phyloP scores from a whole-genome alignment of 2,113 vertebrate genomes.

The Leucosticte australis region DNA sequence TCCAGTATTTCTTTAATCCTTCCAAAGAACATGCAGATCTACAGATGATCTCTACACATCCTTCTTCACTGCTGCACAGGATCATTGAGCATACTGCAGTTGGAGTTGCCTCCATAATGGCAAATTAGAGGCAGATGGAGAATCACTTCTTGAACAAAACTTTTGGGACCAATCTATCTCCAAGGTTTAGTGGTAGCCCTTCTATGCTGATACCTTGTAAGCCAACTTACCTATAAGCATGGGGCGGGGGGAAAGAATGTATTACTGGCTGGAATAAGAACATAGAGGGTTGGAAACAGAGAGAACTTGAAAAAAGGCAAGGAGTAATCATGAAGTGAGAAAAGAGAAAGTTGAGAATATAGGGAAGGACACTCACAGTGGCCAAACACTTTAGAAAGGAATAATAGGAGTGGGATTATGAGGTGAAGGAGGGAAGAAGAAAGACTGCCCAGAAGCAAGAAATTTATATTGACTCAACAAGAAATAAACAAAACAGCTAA shows the following conservation, averaged over 20 bases:
- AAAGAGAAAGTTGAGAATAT: not conserved
- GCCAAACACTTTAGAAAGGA: not conserved
- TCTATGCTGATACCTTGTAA: not conserved
- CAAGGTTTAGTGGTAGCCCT: not conserved
- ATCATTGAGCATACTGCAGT: not conserved
- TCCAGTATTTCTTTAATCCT: not conserved
- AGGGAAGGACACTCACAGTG: not conserved
- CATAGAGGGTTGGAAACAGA: not conserved
- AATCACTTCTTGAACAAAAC: not conserved
- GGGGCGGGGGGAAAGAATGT: accelerated
- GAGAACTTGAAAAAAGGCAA: not conserved
- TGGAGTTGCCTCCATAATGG: not conserved
- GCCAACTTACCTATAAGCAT: not conserved
- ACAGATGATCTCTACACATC: not conserved
- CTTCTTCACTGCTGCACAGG: not conserved
- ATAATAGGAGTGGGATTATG: not conserved
- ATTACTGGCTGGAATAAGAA: not conserved
- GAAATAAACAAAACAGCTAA: not conserved
- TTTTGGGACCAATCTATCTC: not conserved
- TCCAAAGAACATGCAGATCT: not conserved
- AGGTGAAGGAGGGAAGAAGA: not conserved
- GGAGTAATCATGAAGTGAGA: not conserved
- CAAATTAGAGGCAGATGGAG: not conserved
- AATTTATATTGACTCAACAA: not conserved
- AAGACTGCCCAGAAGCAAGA: not conserved